These are phyloP conservation scores for Psix sp. DNA, from an alignment of 1,140 invertebrate species.

Conservation along the genomic window DNA sequence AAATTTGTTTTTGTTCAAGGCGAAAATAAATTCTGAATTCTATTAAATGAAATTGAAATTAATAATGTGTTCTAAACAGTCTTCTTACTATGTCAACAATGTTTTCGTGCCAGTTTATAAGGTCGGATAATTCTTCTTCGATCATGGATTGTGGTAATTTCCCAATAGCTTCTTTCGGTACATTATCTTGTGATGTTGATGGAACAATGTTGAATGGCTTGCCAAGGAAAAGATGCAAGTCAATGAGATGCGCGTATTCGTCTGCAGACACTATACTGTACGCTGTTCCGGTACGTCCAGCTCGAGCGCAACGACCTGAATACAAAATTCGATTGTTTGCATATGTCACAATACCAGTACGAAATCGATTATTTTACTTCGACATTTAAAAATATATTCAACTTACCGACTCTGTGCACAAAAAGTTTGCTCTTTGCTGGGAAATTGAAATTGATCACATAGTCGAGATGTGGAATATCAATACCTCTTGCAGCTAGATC, in stretches of 20 bases:
- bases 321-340: neutral
- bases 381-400: too few species aligned
- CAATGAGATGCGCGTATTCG: slow-evolving; percentile 94
- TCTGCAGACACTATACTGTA: slow-evolving; percentile 93
- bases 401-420: slow-evolving; percentile 97
- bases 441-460: slow-evolving; percentile 98
- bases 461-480: slow-evolving; percentile 97
- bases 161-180: slow-evolving; percentile 82
- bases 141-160: slow-evolving; percentile 87
- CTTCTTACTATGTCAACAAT: slow-evolving; percentile 84
- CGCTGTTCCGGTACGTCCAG: slow-evolving; percentile 92
- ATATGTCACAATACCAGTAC: too few species aligned
- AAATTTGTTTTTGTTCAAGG: too few species aligned
- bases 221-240: slow-evolving; percentile 96
- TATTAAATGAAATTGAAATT: too few species aligned
- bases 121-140: slow-evolving; percentile 88
- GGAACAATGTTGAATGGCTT: slow-evolving; percentile 82
- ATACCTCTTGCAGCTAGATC: slow-evolving; percentile 98
- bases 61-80: too few species aligned
- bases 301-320: slow-evolving; percentile 94
- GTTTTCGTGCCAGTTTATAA: slow-evolving; percentile 86
- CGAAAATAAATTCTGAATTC: too few species aligned
- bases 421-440: slow-evolving; percentile 98
- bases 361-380: too few species aligned
- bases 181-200: slow-evolving; percentile 69